Evolutionary conservation across 1,140 invertebrate genomes (phyloP), one percentile per base, ranked within the genome.

Genomic region (Polypedilum pembai): DNA sequence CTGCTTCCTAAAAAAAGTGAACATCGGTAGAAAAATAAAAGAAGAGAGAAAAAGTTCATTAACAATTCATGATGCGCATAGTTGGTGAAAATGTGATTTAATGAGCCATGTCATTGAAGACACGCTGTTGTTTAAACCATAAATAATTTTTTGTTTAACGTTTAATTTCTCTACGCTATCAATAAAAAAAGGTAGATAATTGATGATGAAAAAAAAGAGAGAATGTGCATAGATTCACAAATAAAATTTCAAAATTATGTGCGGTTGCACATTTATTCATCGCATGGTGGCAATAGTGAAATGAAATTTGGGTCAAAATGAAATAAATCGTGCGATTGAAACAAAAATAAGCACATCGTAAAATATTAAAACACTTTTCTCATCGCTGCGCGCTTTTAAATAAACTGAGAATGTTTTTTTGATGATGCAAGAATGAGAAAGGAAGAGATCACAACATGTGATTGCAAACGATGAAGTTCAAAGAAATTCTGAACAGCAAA

Each of bases 21-120:
- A 56, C 12, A n/a, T 56, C 24, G 24, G 24, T 33, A 33, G 24
- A 33, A 33, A 33, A 5, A 33, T 33, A 33, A 5, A 33, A 33
- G 24, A 33, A 33, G 24, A 33, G 24, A 33, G 24, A 33, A 33
- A 56, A 56, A 56, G 45, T 56, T 56, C 45, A 56, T 56, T 56
- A 56, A 56, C 45, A 56, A 56, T 56, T 56, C 45, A 56, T 56
- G 45, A 56, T 56, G 45, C n/a, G 45, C 45, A 56, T 56, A 56
- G 45, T 56, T 56, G 45, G 45, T 56, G 45, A 56, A 56, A 56
- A 56, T 56, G 45, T 56, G 45, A 56, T 56, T 56, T 56, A 56
- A 56, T 56, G 45, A 56, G 45, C 45, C 45, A 56, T 56, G 45
- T 56, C 45, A 56, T 56, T 56, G 45, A 56, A 56, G 12, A 45